Evolutionary conservation across 2,113 vertebrate genomes (phyloP), one percentile per base, ranked within the genome.

Genomic region (Irena cyanogastra): DNA sequence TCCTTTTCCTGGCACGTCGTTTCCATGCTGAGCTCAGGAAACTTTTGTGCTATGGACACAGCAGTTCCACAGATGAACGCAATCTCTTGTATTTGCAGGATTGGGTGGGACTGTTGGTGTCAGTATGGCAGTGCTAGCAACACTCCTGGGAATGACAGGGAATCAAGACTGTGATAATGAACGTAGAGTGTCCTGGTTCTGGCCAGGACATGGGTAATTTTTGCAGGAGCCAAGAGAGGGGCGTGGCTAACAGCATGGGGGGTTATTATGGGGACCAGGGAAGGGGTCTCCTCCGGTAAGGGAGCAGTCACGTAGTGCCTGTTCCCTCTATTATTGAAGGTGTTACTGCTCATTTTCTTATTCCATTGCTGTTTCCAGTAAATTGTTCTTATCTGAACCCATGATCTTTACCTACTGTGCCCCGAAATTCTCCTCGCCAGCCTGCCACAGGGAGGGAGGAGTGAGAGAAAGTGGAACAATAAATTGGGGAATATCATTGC

Each of bases 271-370:
- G 33, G 28, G 28, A 60, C 15, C 4, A 45, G 28, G 39, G 8
- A 69, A 69, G 8, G 37, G 15, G 12, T 45, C 33, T 53, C 37
- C 39, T 53, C 33, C 6, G 28, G 37, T 50, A 59, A 60, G 45
- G 18, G 7, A 52, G 18, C 0, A 0, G 33, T 33, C 37, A 31
- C 0, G 0, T 19, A 44, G 83, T 27, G 27, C 33, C 53, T 10
- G 6, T 53, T 52, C 31, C 39, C 53, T 59, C 27, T 45, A 12
- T 24, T 45, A 53, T 1, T 53, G 23, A 52, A 45, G 54, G 18
- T 33, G 37, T 28, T 53, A 23, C 15, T 69, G 33, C 28, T 69
- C 6, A 16, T 69, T 53, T 78, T 45, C 54, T 87, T 61, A 53
- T 9, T 60, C 23, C 23, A n/a, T 7, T 69, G 23, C 47, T 45